Evolutionary conservation across 2,888 invertebrate species (phyloP), one percentile per base, ranked within the genome.

Genomic region (Ctenicera cuprea): DNA sequence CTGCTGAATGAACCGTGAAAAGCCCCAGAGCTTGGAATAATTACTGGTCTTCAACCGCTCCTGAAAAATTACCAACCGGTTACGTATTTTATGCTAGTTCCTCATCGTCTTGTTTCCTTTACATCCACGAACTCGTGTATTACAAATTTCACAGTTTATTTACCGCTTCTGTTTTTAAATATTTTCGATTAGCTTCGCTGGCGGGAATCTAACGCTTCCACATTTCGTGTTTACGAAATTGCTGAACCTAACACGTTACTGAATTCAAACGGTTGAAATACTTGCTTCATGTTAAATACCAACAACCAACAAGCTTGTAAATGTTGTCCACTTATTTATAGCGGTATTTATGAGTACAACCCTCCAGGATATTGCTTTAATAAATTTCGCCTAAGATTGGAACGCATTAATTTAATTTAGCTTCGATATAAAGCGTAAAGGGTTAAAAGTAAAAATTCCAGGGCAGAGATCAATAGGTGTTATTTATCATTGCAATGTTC

Each of bases 1-100:
- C 70, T 71, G 57, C 69, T 75, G 76, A 76, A 76, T 72, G 76
- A 74, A 76, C 76, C 76, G 74, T 76, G 76, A 76, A 76, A 76
- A 76, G 76, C 76, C 76, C 66, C 63, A 45, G 71, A 76, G 73
- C 73, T 63, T 65, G 59, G 73, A 66, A 76, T 76, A 76, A 76
- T 76, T 76, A 71, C 71, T 50, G 52, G 73, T 74, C 70, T 75
- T 72, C 75, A 72, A 50, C 45, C 67, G 72, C 67, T 75, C 30
- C 72, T 76, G 76, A 76, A 76, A 76, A 76, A 76, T 70, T 64
- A 68, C 30, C 73, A 76, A 76, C 76, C 76, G 76, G 76, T 76
- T 74, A 38, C 62, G 37, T 62, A 43, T 69, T 61, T 66, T 54
- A 66, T 41, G 65, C 41, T 20, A 26, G 54, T 33, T 37, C 30